Conservation (phyloP, 2,113 vertebrate genomes). For the Oryctolagus cuniculus region DNA sequence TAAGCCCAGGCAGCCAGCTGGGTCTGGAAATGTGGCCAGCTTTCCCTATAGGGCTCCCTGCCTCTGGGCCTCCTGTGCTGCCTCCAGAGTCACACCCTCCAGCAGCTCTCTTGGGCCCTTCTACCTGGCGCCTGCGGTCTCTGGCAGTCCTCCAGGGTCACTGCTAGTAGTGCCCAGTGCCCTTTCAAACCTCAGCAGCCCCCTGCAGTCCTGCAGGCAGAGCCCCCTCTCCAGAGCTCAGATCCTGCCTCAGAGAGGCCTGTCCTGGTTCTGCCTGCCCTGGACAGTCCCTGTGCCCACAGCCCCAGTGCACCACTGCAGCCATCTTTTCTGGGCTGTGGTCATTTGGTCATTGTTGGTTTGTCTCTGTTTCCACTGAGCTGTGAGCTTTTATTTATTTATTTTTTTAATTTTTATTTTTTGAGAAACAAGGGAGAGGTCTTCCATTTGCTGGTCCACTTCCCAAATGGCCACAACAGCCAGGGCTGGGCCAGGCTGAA, state of each 20-base stretch:
- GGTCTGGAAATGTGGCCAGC: background rate
- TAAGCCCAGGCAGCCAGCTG: background rate
- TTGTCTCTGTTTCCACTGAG: background rate
- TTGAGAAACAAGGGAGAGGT: no score
- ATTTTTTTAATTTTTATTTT: no score
- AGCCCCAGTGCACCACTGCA: background rate
- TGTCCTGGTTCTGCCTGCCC: background rate
- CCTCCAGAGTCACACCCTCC: background rate
- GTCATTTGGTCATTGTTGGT: background rate
- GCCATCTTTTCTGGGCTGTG: background rate
- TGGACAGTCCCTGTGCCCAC: background rate
- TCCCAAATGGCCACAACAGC: no score
- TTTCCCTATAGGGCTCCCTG: background rate
- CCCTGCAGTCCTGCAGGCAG: fast-evolving
- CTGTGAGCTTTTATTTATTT: background rate
- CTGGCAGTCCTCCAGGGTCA: background rate
- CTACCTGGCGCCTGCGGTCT: background rate
- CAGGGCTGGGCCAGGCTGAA: no score
- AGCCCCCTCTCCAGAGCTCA: background rate
- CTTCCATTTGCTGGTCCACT: no score
- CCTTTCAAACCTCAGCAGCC: background rate
- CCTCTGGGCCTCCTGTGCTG: background rate
- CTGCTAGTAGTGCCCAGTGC: no score
- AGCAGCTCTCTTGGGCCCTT: background rate
- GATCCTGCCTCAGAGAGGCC: background rate